These are phyloP conservation scores for Parnassius smintheus DNA, from an alignment of 2,888 invertebrate genomes.

Conservation along the genomic window DNA sequence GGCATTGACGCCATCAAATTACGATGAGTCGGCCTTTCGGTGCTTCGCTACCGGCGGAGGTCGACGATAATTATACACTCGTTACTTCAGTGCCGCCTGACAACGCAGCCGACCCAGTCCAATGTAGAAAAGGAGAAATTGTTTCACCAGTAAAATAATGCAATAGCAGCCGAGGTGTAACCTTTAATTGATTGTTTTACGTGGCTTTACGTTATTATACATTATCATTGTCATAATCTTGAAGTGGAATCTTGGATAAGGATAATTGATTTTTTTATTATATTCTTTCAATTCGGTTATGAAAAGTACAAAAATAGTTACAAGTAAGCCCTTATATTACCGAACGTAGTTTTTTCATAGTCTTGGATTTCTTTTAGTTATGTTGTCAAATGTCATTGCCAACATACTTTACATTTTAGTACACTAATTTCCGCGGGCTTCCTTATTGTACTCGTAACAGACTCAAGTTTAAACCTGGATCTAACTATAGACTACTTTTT, in stretches of 20 bases:
- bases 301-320: too few relatives aligned
- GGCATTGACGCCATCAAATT: constrained; percentile 77
- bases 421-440: too few relatives aligned
- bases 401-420: too few relatives aligned
- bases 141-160: constrained; percentile 45
- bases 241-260: too few relatives aligned
- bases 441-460: not conserved
- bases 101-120: constrained; percentile 49
- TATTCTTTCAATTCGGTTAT: too few relatives aligned
- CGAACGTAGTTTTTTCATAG: too few relatives aligned
- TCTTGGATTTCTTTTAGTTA: too few relatives aligned
- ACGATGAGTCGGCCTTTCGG: constrained; percentile 80
- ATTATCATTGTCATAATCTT: too few relatives aligned
- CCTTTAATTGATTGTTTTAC: not conserved
- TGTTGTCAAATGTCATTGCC: too few relatives aligned
- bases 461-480: not conserved
- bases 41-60: constrained; percentile 72
- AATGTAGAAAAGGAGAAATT: constrained; percentile 56
- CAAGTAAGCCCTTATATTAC: too few relatives aligned
- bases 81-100: constrained; percentile 77
- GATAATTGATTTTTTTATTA: too few relatives aligned
- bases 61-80: constrained; percentile 78
- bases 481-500: too few relatives aligned
- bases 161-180: not conserved
- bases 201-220: not conserved